Evolutionary conservation across 1,140 invertebrate genomes (phyloP).

Genomic region (Pseudomyrmex flavicornis): DNA sequence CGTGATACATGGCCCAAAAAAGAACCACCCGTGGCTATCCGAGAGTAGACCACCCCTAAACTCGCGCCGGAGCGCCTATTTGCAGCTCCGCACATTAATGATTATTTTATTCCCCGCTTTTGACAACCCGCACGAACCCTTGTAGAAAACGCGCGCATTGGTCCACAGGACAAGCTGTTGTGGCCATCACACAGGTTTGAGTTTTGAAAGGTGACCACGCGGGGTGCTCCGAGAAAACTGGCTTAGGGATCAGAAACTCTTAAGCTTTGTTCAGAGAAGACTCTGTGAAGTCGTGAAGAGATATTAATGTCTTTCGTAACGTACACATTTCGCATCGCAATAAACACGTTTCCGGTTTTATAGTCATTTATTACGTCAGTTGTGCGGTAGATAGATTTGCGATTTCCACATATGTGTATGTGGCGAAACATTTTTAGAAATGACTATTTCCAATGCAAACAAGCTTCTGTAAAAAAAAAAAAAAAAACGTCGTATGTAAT

Average conservation of each 20-base stretch:
- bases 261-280: conserved; percentile 27
- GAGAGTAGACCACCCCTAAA: conserved; percentile 75
- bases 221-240: conserved; percentile 45
- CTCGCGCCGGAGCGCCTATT: conserved; percentile 24
- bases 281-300: background rate
- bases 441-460: background rate
- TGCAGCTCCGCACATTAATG: conserved; percentile 47
- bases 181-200: conserved; percentile 21
- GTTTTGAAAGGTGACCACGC: conserved; percentile 32
- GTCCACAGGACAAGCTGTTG: conserved; percentile 21
- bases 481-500: background rate
- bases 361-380: conserved; percentile 24
- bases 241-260: background rate
- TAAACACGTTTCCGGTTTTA: conserved; percentile 27
- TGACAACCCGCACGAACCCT: conserved; percentile 37
- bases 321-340: conserved; percentile 24
- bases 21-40: conserved; percentile 73
- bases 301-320: conserved; percentile 46
- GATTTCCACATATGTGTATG: background rate
- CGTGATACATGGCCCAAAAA: conserved; percentile 74
- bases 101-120: conserved; percentile 64
- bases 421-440: background rate
- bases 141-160: conserved; percentile 31
- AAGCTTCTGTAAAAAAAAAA: background rate
- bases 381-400: background rate